phyloP scores from a whole-genome alignment of 1,140 invertebrate species.

The Bombus soroeensis region DNA sequence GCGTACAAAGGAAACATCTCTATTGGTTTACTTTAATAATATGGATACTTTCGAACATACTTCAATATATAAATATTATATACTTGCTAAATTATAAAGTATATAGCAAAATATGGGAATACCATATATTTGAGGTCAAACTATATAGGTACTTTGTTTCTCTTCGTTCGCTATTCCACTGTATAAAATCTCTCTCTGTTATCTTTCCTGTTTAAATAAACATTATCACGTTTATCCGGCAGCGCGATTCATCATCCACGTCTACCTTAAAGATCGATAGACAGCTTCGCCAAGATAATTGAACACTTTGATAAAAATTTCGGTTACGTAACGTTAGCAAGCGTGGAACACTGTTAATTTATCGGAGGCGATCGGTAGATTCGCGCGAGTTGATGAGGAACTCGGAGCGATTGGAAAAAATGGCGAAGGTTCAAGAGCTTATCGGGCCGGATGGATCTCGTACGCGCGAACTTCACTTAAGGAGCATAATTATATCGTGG shows the following conservation, averaged over 20 bases:
- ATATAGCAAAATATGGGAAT: no score
- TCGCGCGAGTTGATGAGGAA: background rate
- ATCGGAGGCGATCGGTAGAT: constrained; percentile 1
- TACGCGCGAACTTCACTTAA: constrained; percentile 8
- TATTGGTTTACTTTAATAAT: no score
- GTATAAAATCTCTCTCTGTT: background rate
- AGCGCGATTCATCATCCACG: background rate
- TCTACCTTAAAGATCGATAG: background rate
- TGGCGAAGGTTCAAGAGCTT: background rate
- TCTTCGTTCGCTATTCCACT: background rate
- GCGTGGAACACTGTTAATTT: background rate
- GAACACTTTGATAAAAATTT: background rate
- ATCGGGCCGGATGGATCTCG: constrained; percentile 7
- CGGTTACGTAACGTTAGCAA: background rate
- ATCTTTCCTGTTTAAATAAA: background rate
- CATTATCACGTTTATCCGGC: background rate
- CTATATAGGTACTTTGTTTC: no score
- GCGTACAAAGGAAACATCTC: no score
- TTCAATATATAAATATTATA: no score
- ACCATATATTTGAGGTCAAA: background rate
- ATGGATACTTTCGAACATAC: no score
- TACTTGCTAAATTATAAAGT: no score
- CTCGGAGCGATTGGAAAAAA: background rate
- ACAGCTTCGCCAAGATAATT: background rate
- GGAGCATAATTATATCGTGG: constrained; percentile 25